Evolutionary conservation across 2,113 vertebrate species (phyloP), one percentile per base, ranked within the genome.

Genomic region (Nothoprocta pentlandii): DNA sequence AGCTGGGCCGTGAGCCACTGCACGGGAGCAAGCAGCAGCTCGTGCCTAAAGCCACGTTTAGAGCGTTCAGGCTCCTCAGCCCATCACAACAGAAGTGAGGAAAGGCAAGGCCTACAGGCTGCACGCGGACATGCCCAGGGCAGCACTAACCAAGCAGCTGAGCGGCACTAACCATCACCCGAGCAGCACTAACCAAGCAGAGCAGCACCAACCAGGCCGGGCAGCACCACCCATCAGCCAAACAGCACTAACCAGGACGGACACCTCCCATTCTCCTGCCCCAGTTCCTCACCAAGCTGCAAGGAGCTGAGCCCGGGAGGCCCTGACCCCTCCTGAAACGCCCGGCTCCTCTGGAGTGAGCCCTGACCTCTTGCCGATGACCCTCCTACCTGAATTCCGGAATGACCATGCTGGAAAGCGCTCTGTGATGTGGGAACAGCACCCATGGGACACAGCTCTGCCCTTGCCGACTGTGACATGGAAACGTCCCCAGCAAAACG

Each of bases 81-180:
- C 64, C 66, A 90, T 47, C 70, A 89, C n/a, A 39, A 39, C 39
- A 76, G 69, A 47, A 87, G 85, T 62, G 69, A 91, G 61, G 58
- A n/a, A 71, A 64, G 21, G 39, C n/a, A 26, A 68, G 84, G 70
- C 84, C 67, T 91, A 56, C 67, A 49, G 59, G 21, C 83, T 86
- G 86, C 61, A 63, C 62, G 66, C 25, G 81, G 68, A 91, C 47
- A 54, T 89, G 64, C 34, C 64, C 42, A 7, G 12, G 28, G 42
- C 42, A 67, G 36, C 14, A 6, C 11, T 7, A 19, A 4, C 16
- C 9, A 15, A 78, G 25, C 1, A 2, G 25, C 36, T 61, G 80
- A 53, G 41, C 7, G 16, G 11, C 74, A 39, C 36, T 39, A 39
- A 39, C 36, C 36, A 39, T 39, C 36, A 39, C 36, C 7, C 36